These are phyloP conservation scores for Pachyrhynchus sulphureomaculatus DNA, from an alignment of 1,140 invertebrate genomes.

Conservation along the genomic window DNA sequence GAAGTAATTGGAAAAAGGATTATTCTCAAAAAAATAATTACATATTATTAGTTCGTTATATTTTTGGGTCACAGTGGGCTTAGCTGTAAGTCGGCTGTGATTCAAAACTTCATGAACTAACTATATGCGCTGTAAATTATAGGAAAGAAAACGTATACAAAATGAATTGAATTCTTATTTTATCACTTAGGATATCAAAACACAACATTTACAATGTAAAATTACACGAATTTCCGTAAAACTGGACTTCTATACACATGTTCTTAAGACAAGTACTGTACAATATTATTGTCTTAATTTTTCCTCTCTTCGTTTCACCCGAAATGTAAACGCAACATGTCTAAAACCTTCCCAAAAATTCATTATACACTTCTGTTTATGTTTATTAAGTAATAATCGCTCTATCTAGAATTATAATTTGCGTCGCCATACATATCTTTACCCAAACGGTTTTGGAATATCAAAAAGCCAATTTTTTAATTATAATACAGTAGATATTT, in stretches of 20 bases:
- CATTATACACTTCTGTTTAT: background rate
- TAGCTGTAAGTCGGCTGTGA: too few relatives aligned
- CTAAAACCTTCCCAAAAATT: background rate
- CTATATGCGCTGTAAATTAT: too few relatives aligned
- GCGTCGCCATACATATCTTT: too few relatives aligned
- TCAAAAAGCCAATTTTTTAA: too few relatives aligned
- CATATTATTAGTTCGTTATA: background rate
- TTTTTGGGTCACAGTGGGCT: background rate
- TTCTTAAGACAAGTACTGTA: conserved; percentile 9
- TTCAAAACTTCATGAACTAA: too few relatives aligned
- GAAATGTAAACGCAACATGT: conserved; percentile 24
- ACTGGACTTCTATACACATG: conserved; percentile 8
- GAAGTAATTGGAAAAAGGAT: too few relatives aligned
- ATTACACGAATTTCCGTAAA: background rate
- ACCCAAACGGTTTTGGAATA: too few relatives aligned
- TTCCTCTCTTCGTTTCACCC: background rate
- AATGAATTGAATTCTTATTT: too few relatives aligned
- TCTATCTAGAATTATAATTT: background rate
- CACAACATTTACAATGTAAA: background rate
- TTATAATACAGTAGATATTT: too few relatives aligned
- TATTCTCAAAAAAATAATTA: too few relatives aligned
- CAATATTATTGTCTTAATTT: conserved; percentile 22
- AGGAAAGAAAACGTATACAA: too few relatives aligned
- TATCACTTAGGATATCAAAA: background rate
- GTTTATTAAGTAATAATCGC: background rate